Evolutionary conservation across 2,113 vertebrate species (phyloP), one percentile per base, ranked within the genome.

Genomic region (Carassius auratus): DNA sequence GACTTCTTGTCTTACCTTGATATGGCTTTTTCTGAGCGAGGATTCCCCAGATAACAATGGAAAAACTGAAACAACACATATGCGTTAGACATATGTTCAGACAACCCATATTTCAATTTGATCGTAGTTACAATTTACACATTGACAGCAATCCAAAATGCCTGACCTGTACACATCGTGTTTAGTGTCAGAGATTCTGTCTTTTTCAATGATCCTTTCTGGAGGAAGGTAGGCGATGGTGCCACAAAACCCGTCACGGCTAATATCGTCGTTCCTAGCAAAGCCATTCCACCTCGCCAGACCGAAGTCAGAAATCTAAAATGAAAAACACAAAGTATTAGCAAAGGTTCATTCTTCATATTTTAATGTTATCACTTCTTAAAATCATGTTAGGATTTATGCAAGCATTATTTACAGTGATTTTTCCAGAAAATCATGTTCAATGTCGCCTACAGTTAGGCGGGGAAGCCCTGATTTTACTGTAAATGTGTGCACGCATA

Each of bases 11-110:
- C 89, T 95, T 89, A 98, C 98, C 98, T 95, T 98, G 97, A 92
- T 98, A 99, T 0, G 98, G 98, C 52, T 98, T 99, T 90, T 97
- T 98, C 92, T 99, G 98, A 1, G 98, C 97, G 71, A 99, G 97
- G 88, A 98, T 94, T 0, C 97, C 97, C 98, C 98, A 99, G 92
- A 99, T 94, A 26, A 99, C 98, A 0, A 99, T 98, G 74, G 98
- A 95, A 86, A 99, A 99, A 91, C 98, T 99, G 2, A 6, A 5
- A 59, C 95, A 91, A 4, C 75, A 13, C 23, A 26, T 23, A 52
- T 17, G 36, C 26, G 21, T 85, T 9, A 87, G 57, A 57, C n/a
- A 62, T 26, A 26, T 26, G 68, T 71, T 71, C 17, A 13, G 64
- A 69, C 30, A 42, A 12, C 52, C 38, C 66, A 9, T 38, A 21